phyloP scores from a whole-genome alignment of 2,888 invertebrate species.

The Drosophila neutralis region DNA sequence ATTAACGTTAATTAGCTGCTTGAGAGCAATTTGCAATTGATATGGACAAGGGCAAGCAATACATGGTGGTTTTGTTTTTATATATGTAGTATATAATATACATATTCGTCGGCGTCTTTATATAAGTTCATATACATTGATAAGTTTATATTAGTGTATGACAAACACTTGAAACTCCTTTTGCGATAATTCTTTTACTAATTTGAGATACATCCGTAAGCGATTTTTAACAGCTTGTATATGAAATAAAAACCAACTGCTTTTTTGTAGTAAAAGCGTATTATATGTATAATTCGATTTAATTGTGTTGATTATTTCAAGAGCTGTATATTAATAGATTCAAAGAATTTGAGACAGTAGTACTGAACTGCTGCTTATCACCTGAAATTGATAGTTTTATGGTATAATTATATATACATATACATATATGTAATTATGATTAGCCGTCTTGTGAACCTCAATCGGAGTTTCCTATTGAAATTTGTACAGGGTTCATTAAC shows the following conservation, averaged over 20 bases:
- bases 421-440: constrained; percentile 13
- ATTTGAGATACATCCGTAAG: background rate
- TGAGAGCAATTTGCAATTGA: constrained; percentile 26
- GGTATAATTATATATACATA: constrained; percentile 2
- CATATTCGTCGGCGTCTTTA: background rate
- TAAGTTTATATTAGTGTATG: background rate
- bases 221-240: background rate
- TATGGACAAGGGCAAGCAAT: constrained; percentile 9
- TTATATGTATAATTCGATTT: background rate
- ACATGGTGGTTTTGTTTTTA: background rate
- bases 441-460: background rate
- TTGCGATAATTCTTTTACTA: background rate
- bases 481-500: constrained; percentile 5
- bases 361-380: constrained; percentile 18
- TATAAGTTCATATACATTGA: background rate
- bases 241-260: background rate
- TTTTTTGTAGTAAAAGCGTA: background rate
- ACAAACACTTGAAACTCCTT: background rate
- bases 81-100: background rate
- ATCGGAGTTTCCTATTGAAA: constrained; percentile 16
- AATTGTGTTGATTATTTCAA: background rate
- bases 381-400: constrained; percentile 16
- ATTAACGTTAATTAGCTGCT: constrained; percentile 42
- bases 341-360: background rate
- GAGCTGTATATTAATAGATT: background rate